Conservation (phyloP, 2,888 invertebrate genomes). For the Parascotia fuliginaria region DNA sequence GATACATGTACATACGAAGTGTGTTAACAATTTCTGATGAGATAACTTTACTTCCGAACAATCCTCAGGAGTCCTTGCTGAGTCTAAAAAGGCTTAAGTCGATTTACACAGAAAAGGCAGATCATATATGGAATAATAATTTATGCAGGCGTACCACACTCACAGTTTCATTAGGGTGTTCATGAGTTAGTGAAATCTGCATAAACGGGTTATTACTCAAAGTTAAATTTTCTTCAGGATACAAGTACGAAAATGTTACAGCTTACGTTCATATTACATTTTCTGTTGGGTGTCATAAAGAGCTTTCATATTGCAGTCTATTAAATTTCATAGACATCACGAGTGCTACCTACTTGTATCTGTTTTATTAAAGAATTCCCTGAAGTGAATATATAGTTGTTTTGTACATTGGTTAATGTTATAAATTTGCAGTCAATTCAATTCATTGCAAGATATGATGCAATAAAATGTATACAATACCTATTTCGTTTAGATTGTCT, state of each 20-base stretch:
- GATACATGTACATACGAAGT: constrained; percentile 33
- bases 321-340: too few relatives aligned
- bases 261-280: constrained; percentile 15
- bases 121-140: constrained; percentile 68
- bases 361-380: too few relatives aligned
- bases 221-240: constrained; percentile 56
- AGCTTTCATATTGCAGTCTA: too few relatives aligned
- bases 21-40: constrained; percentile 53
- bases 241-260: constrained; percentile 25
- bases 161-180: constrained; percentile 69
- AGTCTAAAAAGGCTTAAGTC: constrained; percentile 54
- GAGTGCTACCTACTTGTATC: too few relatives aligned
- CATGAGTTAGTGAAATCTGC: constrained; percentile 73
- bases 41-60: constrained; percentile 57
- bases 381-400: too few relatives aligned
- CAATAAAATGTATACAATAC: too few relatives aligned
- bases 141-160: constrained; percentile 65
- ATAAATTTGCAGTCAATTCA: too few relatives aligned
- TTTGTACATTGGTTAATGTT: too few relatives aligned
- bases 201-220: constrained; percentile 71
- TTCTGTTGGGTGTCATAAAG: too few relatives aligned
- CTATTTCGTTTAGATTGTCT: too few relatives aligned
- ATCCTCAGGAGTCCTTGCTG: constrained; percentile 44
- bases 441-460: too few relatives aligned
- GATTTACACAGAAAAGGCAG: constrained; percentile 47